phyloP scores from a whole-genome alignment of 2,113 vertebrate genomes.

The Cyphomyrus plagiostoma region DNA sequence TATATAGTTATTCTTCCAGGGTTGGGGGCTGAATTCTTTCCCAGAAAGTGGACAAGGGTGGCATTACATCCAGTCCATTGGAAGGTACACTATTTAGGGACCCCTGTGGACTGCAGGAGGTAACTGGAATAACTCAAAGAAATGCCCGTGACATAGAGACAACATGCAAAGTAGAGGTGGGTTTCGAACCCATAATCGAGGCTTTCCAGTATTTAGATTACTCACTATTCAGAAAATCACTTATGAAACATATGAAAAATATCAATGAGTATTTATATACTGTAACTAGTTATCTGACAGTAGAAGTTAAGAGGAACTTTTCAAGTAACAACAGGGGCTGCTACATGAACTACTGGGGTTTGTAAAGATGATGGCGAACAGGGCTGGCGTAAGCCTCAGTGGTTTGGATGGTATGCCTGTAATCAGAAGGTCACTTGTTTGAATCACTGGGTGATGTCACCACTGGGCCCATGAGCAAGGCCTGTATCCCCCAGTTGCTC shows the following conservation, averaged over 20 bases:
- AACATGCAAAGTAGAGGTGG: not conserved
- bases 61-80: not conserved
- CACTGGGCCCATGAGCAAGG: not conserved
- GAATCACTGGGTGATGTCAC: too few relatives aligned
- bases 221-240: not conserved
- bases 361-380: too few relatives aligned
- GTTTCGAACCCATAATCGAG: not conserved
- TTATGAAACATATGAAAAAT: not conserved
- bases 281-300: not conserved
- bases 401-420: not conserved
- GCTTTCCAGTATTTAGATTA: not conserved
- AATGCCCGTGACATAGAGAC: not conserved
- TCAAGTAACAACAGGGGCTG: not conserved
- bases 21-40: not conserved
- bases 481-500: not conserved
- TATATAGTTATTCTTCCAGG: not conserved
- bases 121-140: not conserved
- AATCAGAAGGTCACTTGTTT: too few relatives aligned
- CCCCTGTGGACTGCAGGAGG: not conserved
- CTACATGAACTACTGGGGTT: not conserved
- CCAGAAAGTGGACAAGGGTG: not conserved
- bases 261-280: not conserved
- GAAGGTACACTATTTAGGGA: not conserved
- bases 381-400: not conserved
- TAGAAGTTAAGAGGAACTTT: not conserved